Evolutionary conservation across 2,797 vertebrate species (phyloP).

Genomic region (Trachurus trachurus): DNA sequence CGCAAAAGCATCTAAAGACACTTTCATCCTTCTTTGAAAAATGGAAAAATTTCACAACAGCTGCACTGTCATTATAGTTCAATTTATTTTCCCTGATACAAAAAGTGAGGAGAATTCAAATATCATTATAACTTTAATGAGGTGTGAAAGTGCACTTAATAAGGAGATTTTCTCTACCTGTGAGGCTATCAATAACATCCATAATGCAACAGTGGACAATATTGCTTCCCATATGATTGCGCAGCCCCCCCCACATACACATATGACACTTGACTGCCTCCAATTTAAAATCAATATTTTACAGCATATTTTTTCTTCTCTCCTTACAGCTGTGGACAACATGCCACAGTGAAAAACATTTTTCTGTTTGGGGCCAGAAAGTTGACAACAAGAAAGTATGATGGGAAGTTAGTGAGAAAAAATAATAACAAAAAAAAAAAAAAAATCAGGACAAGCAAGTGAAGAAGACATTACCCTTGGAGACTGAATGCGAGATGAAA

Average conservation of each 20-base stretch:
- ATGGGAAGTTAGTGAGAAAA: slow-evolving; percentile 34
- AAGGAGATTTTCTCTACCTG: neutral
- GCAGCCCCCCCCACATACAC: neutral
- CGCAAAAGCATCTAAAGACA: neutral
- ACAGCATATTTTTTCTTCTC: neutral
- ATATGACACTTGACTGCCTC: neutral
- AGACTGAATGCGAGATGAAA: slow-evolving; percentile 70
- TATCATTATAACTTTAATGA: slow-evolving; percentile 17
- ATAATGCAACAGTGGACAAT: slow-evolving; percentile 13
- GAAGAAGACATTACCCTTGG: slow-evolving; percentile 67
- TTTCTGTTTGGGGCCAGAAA: slow-evolving; percentile 27
- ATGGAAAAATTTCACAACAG: neutral
- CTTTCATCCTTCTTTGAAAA: neutral
- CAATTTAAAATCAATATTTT: slow-evolving; percentile 14
- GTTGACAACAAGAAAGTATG: slow-evolving; percentile 32
- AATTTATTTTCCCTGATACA: neutral
- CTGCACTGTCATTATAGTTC: neutral
- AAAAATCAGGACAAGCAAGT: slow-evolving; percentile 48
- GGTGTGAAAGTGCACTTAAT: slow-evolving; percentile 4
- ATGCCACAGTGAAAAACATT: neutral
- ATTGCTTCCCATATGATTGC: neutral
- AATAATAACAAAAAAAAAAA: slow-evolving; percentile 7
- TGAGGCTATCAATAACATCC: slow-evolving; percentile 11
- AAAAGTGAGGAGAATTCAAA: neutral
- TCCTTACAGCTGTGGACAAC: slow-evolving; percentile 1